phyloP scores from a whole-genome alignment of 2,797 vertebrate genomes.

The Poeciliopsis presidionis region DNA sequence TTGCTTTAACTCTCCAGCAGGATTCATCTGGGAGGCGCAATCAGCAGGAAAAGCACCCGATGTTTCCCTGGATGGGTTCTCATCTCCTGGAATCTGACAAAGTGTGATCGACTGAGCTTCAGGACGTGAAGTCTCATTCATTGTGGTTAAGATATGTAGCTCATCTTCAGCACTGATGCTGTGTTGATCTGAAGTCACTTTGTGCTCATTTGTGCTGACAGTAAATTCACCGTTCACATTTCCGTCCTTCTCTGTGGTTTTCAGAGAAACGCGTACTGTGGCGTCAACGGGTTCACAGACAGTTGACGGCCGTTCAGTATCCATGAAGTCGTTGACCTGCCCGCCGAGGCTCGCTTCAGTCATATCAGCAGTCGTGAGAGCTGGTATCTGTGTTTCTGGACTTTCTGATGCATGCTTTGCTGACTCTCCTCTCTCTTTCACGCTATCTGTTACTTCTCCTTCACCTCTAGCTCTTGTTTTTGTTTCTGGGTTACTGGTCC shows the following conservation, averaged over 20 bases:
- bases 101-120: not conserved
- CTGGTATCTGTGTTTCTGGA: conserved; percentile 54
- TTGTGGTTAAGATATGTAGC: not conserved
- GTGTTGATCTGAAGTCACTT: conserved; percentile 1
- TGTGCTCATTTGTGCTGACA: not conserved
- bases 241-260: conserved; percentile 18
- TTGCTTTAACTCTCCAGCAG: not conserved
- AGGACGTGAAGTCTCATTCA: conserved; percentile 1
- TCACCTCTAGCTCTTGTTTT: conserved; percentile 44
- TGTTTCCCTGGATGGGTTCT: conserved; percentile 6
- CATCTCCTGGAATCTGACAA: conserved; percentile 9
- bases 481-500: conserved; percentile 22
- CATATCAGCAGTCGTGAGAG: conserved; percentile 52
- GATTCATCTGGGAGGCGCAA: conserved; percentile 8
- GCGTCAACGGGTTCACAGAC: conserved; percentile 24
- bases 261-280: conserved; percentile 23
- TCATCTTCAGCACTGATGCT: not conserved
- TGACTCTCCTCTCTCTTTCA: conserved; percentile 57
- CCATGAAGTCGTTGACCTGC: conserved; percentile 53
- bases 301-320: conserved; percentile 17
- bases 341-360: conserved; percentile 27
- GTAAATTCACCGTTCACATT: conserved; percentile 1
- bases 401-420: conserved; percentile 55
- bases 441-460: conserved; percentile 37
- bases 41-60: not conserved